These are phyloP conservation scores for Choloepus didactylus DNA, from an alignment of 2,797 vertebrate genomes.

Conservation along the genomic window DNA sequence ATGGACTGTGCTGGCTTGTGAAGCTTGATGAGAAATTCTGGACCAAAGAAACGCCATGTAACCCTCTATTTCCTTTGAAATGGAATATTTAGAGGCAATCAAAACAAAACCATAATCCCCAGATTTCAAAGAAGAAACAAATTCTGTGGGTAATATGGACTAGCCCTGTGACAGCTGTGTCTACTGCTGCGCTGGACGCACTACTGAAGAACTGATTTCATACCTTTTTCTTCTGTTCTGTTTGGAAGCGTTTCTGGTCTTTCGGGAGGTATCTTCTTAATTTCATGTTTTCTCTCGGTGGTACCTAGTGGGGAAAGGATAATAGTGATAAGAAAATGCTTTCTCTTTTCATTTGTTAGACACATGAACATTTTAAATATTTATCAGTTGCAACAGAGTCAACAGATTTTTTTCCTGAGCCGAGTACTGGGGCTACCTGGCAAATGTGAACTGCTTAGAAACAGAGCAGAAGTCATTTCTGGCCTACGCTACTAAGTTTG, in stretches of 20 bases:
- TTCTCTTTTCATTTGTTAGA: constrained; percentile 41
- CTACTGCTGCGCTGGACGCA: constrained; percentile 21
- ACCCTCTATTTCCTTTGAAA: constrained; percentile 53
- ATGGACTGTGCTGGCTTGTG: constrained; percentile 16
- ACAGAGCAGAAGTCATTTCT: constrained; percentile 55
- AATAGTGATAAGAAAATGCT: constrained; percentile 65
- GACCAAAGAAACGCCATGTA: neutral
- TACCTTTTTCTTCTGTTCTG: constrained; percentile 96
- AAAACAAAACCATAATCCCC: constrained; percentile 59
- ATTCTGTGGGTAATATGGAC: constrained; percentile 21
- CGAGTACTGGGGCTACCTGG: neutral
- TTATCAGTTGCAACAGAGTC: constrained; percentile 63
- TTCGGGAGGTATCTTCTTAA: constrained; percentile 96
- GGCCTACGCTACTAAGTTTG: neutral
- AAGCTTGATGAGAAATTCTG: constrained; percentile 53
- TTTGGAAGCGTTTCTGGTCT: constrained; percentile 96
- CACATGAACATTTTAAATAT: neutral
- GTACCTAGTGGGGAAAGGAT: constrained; percentile 82
- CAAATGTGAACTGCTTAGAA: constrained; percentile 56
- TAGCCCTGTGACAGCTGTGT: neutral
- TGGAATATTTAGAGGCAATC: constrained; percentile 50
- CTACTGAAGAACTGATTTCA: constrained; percentile 79
- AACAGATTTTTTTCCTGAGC: neutral
- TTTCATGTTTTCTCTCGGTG: constrained; percentile 94
- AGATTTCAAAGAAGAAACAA: constrained; percentile 65